Evolutionary conservation across 2,888 invertebrate genomes (phyloP), one percentile per base, ranked within the genome.

Genomic region (Trachelus tabidus): DNA sequence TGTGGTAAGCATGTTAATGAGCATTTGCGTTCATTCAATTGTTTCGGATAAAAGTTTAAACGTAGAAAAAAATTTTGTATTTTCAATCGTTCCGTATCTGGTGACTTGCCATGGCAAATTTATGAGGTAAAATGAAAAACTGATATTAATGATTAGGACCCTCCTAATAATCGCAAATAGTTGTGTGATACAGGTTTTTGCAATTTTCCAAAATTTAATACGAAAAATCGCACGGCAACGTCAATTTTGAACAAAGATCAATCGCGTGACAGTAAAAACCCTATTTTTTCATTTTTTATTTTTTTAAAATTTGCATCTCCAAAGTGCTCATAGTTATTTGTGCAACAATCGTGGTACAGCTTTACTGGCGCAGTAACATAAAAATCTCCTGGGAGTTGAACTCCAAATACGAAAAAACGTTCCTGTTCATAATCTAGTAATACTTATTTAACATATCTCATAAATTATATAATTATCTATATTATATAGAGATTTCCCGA

Each of bases 381-480:
- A 83, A 80, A 82, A 81, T 83, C 76, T 75, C 74, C 78, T 33
- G 56, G 77, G 79, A 84, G 82, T 84, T 82, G 33, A 69, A 83
- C 83, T 81, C 83, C 76, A 68, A 76, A 77, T 77, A 75, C 71
- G 75, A 69, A 35, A 76, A 75, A 74, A 68, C 74, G 77, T 75
- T 77, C 71, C 76, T 77, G 73, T 69, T 69, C 75, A 83, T 73
- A 79, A 76, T 79, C 77, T 81, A 81, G 76, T 84, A 83, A 84
- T 84, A 85, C 83, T 85, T 83, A 83, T 84, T 76, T 81, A 78
- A 81, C 78, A 81, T 81, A 79, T 82, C 75, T 80, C 76, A 83
- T 82, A 82, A 84, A 83, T 84, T 78, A 82, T 78, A 79, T 75
- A 82, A 79, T 83, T 73, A 77, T 78, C 81, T 81, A 79, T 82